Conservation (phyloP, 2,797 vertebrate genomes). For the Podarcis siculus region DNA sequence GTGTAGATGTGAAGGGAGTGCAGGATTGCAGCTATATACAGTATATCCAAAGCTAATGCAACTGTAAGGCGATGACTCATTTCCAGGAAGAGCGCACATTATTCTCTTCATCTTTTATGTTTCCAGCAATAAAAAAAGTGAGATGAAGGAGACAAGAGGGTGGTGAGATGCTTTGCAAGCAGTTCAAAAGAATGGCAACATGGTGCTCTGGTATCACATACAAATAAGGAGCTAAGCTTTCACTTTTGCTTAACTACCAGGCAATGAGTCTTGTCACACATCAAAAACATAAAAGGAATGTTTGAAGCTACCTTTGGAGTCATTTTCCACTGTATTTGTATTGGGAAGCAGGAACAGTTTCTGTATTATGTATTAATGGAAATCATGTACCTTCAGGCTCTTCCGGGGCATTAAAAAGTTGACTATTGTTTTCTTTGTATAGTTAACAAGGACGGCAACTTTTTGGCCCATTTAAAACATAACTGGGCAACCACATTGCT, state of each 20-base stretch:
- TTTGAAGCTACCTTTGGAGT: slow-evolving; percentile 13
- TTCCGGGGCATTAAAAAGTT: slow-evolving; percentile 17
- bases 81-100: background rate
- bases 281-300: background rate
- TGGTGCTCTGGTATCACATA: background rate
- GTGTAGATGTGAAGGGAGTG: no score
- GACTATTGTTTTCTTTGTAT: background rate
- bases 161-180: background rate
- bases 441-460: slow-evolving; percentile 14
- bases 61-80: background rate
- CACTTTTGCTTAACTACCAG: background rate
- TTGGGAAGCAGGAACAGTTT: slow-evolving; percentile 4
- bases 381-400: background rate
- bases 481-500: background rate
- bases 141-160: slow-evolving; percentile 10
- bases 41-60: background rate
- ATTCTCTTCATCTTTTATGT: background rate
- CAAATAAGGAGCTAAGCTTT: slow-evolving; percentile 16
- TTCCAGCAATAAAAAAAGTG: background rate
- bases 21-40: no score
- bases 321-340: background rate
- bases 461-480: background rate
- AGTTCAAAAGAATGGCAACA: slow-evolving; percentile 20
- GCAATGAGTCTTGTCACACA: background rate
- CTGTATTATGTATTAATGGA: background rate